Base-by-base conservation (phyloP, 2,113 vertebrate species). In the Salminus brasiliensis region DNA sequence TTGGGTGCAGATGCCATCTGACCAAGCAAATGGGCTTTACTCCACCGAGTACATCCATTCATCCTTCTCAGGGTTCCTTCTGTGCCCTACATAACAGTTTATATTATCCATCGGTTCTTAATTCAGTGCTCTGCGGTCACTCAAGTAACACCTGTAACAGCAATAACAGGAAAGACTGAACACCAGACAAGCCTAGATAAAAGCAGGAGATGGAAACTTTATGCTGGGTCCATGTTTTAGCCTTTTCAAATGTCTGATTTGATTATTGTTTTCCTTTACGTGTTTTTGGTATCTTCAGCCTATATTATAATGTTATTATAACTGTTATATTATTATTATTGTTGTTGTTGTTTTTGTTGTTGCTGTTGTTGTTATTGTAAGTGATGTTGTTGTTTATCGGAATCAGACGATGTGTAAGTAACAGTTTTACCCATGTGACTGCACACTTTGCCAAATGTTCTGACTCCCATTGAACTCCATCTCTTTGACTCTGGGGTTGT, bases 1-100 rank as follows among this genome's bases (percentile, higher is more conserved):
- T 78, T 99, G 96, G 96, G 90, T 99, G 80, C 98, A 99, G 85
- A 99, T 99, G 97, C 98, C 98, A 41, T 98, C 97, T 12, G 96
- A 98, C 93, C 97, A 99, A 90, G 97, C 98, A 84, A 98, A 98
- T 0, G 98, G 98, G 84, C 90, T 99, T 82, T 99, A 98, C 88
- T 98, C 98, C 87, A 99, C 97, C 0, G 96, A 99, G 86, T 98
- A 99, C 91, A 98, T 99, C 90, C 98, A 99, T 87, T 99, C 97
- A 49, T 97, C 98, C 87, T 99, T 99, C 91, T 99, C 98, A 9
- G 98, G 98, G 82, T 99, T 99, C 90, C 91, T 99, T 80, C 95
- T 99, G 41, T 98, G 97, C 89, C 96, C 96, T 84, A 99, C 97
- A 98, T 99, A 98, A 97, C 95, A 55, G 83, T 85, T 47, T 6